Evolutionary conservation across 2,113 vertebrate genomes (phyloP).

Genomic region (Perccottus glenii): DNA sequence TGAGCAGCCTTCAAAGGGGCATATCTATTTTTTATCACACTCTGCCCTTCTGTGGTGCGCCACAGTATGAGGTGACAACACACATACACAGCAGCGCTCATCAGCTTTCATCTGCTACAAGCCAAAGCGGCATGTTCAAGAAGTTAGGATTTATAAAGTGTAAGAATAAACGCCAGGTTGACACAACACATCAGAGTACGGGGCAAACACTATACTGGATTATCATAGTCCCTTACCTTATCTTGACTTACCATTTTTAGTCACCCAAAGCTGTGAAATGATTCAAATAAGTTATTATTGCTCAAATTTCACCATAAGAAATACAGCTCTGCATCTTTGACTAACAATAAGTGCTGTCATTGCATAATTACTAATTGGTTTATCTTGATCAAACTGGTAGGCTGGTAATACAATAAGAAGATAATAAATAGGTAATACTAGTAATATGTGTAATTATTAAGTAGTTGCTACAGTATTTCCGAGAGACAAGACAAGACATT

Average conservation of each 20-base stretch:
- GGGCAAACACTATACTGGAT: not conserved
- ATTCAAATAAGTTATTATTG: too few species aligned
- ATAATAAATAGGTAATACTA: too few species aligned
- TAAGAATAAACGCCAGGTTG: not conserved
- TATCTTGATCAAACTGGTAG: too few species aligned
- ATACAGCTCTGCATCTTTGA: too few species aligned
- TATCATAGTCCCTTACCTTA: not conserved
- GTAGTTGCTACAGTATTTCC: too few species aligned
- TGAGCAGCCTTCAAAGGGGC: constrained; percentile 60
- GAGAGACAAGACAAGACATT: too few species aligned
- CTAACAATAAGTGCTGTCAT: too few species aligned
- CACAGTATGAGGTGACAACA: constrained; percentile 44
- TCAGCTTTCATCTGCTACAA: constrained; percentile 45
- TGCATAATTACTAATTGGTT: too few species aligned
- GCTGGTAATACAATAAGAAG: too few species aligned
- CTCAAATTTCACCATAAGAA: too few species aligned
- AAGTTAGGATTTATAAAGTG: not conserved
- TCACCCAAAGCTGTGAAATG: too few species aligned
- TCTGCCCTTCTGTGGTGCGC: constrained; percentile 59
- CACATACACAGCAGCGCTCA: constrained; percentile 34
- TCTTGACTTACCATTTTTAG: not conserved
- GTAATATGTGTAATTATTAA: too few species aligned
- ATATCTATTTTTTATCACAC: constrained; percentile 73
- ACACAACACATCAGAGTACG: not conserved
- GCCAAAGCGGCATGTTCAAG: constrained; percentile 37